A percentile compares a stretch with the other conserved stretches of the same genome.
phyloP scores from a whole-genome alignment of 2,797 vertebrate genomes.

The Hemitrygon akajei region DNA sequence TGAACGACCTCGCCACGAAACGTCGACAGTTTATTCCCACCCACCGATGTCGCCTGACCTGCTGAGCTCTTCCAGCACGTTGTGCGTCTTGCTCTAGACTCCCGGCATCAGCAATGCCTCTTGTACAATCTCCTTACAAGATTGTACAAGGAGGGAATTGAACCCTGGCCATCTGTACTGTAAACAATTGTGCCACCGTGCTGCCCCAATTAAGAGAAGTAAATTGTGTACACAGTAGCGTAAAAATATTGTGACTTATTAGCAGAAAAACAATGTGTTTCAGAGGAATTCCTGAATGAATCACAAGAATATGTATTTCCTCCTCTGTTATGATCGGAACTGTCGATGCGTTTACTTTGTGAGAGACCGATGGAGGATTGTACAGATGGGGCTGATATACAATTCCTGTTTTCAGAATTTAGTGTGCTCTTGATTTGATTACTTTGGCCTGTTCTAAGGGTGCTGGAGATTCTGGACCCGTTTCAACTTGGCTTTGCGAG shows the following conservation, averaged over 20 bases:
- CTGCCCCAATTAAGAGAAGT: neutral
- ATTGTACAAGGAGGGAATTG: no score
- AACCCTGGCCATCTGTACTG: no score
- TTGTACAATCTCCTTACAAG: no score
- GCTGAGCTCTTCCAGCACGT: no score
- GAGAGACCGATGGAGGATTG: neutral
- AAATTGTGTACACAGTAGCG: neutral
- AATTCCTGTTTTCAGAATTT: constrained; percentile 23
- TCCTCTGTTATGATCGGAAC: neutral
- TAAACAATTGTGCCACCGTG: no score
- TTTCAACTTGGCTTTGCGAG: neutral
- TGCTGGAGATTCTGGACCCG: neutral
- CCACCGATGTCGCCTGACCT: no score
- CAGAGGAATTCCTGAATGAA: neutral
- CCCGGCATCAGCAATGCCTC: no score
- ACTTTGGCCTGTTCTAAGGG: neutral
- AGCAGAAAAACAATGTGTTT: neutral
- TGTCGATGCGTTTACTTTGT: neutral
- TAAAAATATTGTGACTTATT: no score
- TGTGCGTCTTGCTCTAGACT: no score
- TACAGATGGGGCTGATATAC: neutral
- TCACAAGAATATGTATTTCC: neutral
- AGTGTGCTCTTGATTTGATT: constrained; percentile 8
- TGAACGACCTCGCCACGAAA: no score
- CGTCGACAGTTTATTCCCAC: no score